A percentile compares a stretch with the other conserved stretches of the same genome.
Conservation (phyloP, 2,888 invertebrate genomes). For the Plusia festucae region DNA sequence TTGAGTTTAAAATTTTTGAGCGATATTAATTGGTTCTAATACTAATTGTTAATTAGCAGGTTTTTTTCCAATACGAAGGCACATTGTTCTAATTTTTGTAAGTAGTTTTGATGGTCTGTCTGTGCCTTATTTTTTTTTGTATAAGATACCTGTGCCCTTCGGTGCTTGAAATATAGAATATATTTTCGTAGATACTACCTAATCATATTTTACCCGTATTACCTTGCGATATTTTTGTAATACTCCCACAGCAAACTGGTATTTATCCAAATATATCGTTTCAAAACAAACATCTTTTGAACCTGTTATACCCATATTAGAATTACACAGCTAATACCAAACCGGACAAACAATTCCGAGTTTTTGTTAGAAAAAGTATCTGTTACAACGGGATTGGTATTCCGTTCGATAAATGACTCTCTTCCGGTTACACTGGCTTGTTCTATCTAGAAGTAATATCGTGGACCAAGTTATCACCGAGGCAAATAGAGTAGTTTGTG, state of each 20-base stretch:
- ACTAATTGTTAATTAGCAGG: too few relatives aligned
- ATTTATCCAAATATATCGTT: not conserved
- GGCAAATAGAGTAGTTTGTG: too few relatives aligned
- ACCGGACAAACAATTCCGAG: not conserved
- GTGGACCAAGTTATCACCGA: not conserved
- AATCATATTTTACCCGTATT: not conserved
- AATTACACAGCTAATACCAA: not conserved
- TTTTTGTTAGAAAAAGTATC: not conserved
- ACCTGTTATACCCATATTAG: slow-evolving; percentile 4
- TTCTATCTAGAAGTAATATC: not conserved
- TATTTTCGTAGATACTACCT: not conserved
- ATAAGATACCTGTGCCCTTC: too few relatives aligned
- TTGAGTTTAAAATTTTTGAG: too few relatives aligned
- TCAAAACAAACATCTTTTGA: not conserved
- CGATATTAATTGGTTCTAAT: too few relatives aligned
- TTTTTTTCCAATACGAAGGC: too few relatives aligned
- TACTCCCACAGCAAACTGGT: not conserved
- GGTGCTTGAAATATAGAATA: too few relatives aligned
- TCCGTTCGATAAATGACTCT: not conserved
- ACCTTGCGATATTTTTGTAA: not conserved
- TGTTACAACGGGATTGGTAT: not conserved
- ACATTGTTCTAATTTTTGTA: too few relatives aligned
- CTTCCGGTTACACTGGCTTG: not conserved
- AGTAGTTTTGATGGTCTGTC: too few relatives aligned
- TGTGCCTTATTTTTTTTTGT: too few relatives aligned